Conservation (phyloP, 2,888 invertebrate species). For the Drosophila macrothrix region DNA sequence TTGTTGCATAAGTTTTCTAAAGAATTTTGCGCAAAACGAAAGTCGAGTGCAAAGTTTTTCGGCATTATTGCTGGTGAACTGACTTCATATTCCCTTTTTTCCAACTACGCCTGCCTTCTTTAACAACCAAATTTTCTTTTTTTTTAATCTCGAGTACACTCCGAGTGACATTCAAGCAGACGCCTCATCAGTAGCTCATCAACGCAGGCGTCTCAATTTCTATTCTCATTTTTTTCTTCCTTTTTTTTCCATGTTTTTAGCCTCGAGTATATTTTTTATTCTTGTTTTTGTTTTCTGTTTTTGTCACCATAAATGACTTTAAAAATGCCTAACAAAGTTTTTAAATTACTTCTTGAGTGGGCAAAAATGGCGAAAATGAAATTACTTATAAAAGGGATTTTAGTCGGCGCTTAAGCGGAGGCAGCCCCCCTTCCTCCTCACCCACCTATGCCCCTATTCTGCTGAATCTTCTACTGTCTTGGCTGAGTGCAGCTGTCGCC, state of each 20-base stretch:
- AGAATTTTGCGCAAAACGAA: constrained; percentile 48
- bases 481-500: constrained; percentile 54
- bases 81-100: neutral
- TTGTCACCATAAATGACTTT: constrained; percentile 74
- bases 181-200: constrained; percentile 78
- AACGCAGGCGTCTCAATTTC: constrained; percentile 58
- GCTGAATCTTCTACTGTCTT: neutral
- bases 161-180: constrained; percentile 14
- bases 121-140: neutral
- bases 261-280: constrained; percentile 13
- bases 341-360: constrained; percentile 75
- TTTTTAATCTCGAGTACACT: constrained; percentile 2
- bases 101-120: neutral
- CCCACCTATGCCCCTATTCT: neutral
- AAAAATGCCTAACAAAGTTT: constrained; percentile 79
- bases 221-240: constrained; percentile 15
- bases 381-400: constrained; percentile 75
- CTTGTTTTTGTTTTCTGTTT: constrained; percentile 29
- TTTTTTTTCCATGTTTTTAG: constrained; percentile 18
- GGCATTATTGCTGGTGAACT: constrained; percentile 22
- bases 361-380: constrained; percentile 62
- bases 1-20: constrained; percentile 11
- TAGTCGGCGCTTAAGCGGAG: constrained; percentile 37
- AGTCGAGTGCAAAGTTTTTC: constrained; percentile 58
- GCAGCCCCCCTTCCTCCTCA: neutral